Evolutionary conservation across 2,888 invertebrate species (phyloP).

Genomic region (Neocrepidodera transversa): DNA sequence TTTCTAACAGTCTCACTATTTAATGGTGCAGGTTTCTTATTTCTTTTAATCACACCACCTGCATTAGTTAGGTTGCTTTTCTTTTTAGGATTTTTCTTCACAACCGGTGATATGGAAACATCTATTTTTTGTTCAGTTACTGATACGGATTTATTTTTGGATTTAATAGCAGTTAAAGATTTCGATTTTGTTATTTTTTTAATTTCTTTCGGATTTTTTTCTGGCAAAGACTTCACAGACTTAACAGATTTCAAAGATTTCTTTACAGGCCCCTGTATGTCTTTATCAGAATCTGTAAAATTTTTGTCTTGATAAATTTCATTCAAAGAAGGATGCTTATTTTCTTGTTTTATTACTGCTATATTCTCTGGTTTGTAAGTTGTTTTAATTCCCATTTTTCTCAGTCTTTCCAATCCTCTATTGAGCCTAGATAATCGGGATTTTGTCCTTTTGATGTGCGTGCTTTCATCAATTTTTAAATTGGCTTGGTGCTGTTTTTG

Average conservation of each 20-base stretch:
- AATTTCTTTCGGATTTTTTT: neutral
- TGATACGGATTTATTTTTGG: neutral
- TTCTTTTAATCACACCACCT: conserved; percentile 9
- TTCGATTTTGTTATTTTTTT: neutral
- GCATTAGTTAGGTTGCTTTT: conserved; percentile 21
- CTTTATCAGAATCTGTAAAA: neutral
- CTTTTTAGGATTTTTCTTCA: conserved; percentile 26
- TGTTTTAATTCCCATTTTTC: conserved; percentile 63
- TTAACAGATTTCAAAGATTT: neutral
- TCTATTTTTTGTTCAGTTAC: neutral
- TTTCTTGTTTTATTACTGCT: conserved; percentile 49
- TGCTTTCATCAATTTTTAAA: conserved; percentile 54
- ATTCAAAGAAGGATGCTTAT: neutral
- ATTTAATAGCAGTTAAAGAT: neutral
- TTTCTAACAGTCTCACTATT: conserved; percentile 38
- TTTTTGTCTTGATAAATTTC: neutral
- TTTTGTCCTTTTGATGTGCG: conserved; percentile 58
- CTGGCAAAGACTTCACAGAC: neutral
- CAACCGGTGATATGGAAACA: conserved; percentile 5
- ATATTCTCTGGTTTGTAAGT: conserved; percentile 64
- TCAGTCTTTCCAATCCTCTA: conserved; percentile 62
- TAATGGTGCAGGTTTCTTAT: conserved; percentile 30
- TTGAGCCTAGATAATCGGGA: conserved; percentile 60
- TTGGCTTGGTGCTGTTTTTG: conserved; percentile 60
- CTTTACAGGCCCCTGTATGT: neutral